These are phyloP conservation scores for Drosophila aff. DNA, from an alignment of 1,140 invertebrate species.

Conservation along the genomic window DNA sequence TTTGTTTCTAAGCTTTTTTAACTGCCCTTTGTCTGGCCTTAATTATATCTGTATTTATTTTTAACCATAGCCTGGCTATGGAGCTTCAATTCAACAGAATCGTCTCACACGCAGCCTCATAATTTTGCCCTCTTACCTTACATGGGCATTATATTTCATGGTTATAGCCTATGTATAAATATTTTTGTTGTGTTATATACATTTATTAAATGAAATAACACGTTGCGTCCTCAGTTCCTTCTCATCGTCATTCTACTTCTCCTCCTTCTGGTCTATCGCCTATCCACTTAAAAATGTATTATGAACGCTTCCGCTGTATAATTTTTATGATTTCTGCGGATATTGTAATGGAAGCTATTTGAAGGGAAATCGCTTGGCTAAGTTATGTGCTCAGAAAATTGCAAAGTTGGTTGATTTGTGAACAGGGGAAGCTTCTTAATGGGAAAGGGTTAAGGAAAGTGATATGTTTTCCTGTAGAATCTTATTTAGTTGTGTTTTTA, in stretches of 20 bases:
- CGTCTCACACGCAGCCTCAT: conserved; percentile 54
- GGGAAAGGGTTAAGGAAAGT: background rate
- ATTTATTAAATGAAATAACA: conserved; percentile 57
- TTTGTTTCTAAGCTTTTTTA: conserved; percentile 64
- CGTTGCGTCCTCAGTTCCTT: conserved; percentile 45
- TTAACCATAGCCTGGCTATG: conserved; percentile 22
- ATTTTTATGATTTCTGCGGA: conserved; percentile 51
- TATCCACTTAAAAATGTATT: conserved; percentile 57
- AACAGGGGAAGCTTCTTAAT: background rate
- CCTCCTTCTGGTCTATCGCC: conserved; percentile 23
- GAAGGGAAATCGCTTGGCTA: conserved; percentile 40
- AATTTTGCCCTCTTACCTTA: conserved; percentile 27
- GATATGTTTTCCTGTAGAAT: background rate
- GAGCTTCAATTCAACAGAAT: conserved; percentile 39
- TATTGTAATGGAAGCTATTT: conserved; percentile 43
- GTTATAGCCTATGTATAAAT: conserved; percentile 36
- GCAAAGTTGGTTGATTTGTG: conserved; percentile 1
- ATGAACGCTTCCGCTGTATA: conserved; percentile 53
- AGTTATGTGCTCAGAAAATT: conserved; percentile 2
- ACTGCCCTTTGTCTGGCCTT: conserved; percentile 75
- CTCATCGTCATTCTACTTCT: background rate
- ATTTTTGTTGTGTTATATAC: conserved; percentile 31
- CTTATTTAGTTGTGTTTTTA: background rate
- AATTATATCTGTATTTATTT: conserved; percentile 52
- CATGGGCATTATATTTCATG: conserved; percentile 48